Percentiles rank a stretch among this genome's conserved stretches.
Evolutionary conservation across 2,797 vertebrate species (phyloP).

Genomic region (Molossus molossus): DNA sequence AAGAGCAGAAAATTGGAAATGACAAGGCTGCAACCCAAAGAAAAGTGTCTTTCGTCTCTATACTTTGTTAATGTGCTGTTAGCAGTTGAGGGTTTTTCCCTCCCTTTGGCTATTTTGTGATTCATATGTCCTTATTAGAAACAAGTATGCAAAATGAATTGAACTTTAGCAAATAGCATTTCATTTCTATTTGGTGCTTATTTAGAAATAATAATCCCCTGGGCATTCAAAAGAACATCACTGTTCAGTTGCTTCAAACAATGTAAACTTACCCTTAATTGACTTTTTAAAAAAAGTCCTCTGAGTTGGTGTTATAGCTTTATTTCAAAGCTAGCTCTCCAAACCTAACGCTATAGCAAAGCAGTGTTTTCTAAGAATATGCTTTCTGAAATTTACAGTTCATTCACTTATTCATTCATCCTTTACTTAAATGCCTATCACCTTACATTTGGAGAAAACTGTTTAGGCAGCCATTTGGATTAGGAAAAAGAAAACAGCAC

Average conservation of each 20-base stretch:
- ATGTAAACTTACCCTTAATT: slow-evolving; percentile 84
- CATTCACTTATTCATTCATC: slow-evolving; percentile 48
- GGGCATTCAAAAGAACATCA: slow-evolving; percentile 76
- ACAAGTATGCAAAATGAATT: slow-evolving; percentile 86
- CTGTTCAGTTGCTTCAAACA: slow-evolving; percentile 73
- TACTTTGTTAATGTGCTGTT: slow-evolving; percentile 92
- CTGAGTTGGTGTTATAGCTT: slow-evolving; percentile 72
- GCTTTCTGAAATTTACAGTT: slow-evolving; percentile 63
- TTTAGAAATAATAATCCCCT: slow-evolving; percentile 72
- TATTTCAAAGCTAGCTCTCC: slow-evolving; percentile 63
- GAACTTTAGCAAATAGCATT: slow-evolving; percentile 86
- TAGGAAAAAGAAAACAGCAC: slow-evolving; percentile 48
- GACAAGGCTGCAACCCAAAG: slow-evolving; percentile 99
- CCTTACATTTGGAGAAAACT: slow-evolving; percentile 53
- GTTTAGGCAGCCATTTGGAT: slow-evolving; percentile 60
- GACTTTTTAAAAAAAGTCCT: slow-evolving; percentile 72
- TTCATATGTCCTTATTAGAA: slow-evolving; percentile 89
- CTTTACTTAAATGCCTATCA: slow-evolving; percentile 62
- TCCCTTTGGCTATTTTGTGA: slow-evolving; percentile 90
- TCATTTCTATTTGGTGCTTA: slow-evolving; percentile 83
- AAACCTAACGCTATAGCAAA: neutral
- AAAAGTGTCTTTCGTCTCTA: slow-evolving; percentile 96
- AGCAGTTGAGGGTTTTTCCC: slow-evolving; percentile 88
- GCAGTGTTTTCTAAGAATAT: slow-evolving; percentile 73
- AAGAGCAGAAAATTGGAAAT: slow-evolving; percentile 99